Percentiles rank a stretch among this genome's conserved stretches.
These are phyloP conservation scores for Drosophila mimetica DNA, from an alignment of 2,888 invertebrate species.

Conservation along the genomic window DNA sequence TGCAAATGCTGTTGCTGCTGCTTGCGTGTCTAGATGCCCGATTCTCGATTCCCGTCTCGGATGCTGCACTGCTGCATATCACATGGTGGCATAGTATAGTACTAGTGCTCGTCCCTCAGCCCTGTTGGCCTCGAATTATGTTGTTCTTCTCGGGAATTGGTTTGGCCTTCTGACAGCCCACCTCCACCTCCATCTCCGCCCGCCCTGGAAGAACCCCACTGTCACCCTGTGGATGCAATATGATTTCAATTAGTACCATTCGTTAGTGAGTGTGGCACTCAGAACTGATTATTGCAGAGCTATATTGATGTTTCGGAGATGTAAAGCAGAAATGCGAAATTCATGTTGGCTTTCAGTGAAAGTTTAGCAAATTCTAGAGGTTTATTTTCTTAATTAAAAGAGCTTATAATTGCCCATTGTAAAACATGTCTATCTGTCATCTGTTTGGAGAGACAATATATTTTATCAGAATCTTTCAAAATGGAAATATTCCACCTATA, in stretches of 20 bases:
- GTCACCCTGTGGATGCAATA: constrained; percentile 7
- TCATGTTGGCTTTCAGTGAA: background rate
- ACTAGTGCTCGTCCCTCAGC: constrained; percentile 10
- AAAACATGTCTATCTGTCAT: background rate
- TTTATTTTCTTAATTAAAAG: background rate
- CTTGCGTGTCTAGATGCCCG: constrained; percentile 65
- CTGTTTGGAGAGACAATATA: background rate
- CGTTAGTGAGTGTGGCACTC: constrained; percentile 26
- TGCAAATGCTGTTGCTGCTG: constrained; percentile 58
- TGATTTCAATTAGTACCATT: constrained; percentile 36
- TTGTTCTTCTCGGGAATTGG: constrained; percentile 47
- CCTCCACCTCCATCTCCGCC: background rate
- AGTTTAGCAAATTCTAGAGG: background rate
- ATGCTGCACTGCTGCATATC: constrained; percentile 29
- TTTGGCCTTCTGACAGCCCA: constrained; percentile 32
- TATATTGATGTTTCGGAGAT: background rate
- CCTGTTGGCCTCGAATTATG: constrained; percentile 44
- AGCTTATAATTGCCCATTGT: no score
- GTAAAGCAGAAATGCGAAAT: background rate
- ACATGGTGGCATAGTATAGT: background rate
- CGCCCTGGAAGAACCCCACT: background rate
- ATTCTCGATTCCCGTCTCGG: constrained; percentile 49
- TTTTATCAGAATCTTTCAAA: background rate
- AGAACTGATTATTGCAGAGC: constrained; percentile 11
- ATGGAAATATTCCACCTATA: background rate